Evolutionary conservation across 2,888 invertebrate genomes (phyloP).

Genomic region (Pollenia angustigena): DNA sequence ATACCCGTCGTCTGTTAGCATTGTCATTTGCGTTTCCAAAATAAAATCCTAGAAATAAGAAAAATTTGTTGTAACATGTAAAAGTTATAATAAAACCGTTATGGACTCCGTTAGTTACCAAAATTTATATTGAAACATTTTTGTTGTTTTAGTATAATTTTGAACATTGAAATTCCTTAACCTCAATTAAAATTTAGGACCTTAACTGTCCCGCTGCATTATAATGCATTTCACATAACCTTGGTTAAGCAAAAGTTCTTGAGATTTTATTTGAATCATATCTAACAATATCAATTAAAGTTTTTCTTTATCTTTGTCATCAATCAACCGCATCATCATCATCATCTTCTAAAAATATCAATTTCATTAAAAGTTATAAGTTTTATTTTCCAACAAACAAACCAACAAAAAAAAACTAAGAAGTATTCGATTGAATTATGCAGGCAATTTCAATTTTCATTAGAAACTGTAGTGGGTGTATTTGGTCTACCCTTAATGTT

Average conservation of each 20-base stretch:
- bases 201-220: not conserved
- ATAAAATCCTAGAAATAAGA: no score
- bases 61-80: no score
- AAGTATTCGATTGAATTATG: constrained; percentile 23
- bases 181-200: no score
- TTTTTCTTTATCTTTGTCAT: not conserved
- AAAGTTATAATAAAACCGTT: no score
- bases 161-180: no score
- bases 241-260: constrained; percentile 9
- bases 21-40: no score
- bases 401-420: constrained; percentile 13
- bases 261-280: not conserved
- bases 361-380: constrained; percentile 40
- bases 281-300: not conserved
- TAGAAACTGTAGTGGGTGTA: constrained; percentile 12
- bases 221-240: not conserved
- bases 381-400: constrained; percentile 10
- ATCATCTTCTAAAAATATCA: not conserved
- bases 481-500: constrained; percentile 33
- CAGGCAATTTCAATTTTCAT: constrained; percentile 35
- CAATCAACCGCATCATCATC: not conserved
- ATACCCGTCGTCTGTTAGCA: no score
- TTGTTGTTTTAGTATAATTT: no score
- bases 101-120: no score
- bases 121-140: no score